A percentile compares a stretch with the other conserved stretches of the same genome.
Evolutionary conservation across 2,888 invertebrate species (phyloP).

Genomic region (Hypsopygia costalis): DNA sequence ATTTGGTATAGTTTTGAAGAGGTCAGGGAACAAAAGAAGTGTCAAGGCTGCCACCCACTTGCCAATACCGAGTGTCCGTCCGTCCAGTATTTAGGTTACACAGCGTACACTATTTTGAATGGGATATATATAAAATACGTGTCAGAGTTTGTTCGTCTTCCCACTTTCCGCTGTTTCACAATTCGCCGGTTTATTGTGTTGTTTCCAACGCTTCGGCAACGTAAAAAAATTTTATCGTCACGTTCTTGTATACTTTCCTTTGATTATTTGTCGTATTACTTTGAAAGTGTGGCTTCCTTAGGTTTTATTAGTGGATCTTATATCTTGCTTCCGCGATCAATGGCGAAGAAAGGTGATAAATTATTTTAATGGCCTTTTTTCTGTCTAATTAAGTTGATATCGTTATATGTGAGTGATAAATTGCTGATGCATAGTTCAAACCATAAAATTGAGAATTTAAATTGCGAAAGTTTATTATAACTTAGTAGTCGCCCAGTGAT

Average conservation of each 20-base stretch:
- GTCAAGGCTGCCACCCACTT: not conserved
- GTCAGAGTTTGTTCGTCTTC: constrained; percentile 27
- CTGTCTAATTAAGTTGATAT: no score
- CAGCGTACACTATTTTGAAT: constrained; percentile 37
- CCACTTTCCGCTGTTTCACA: constrained; percentile 50
- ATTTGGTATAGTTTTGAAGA: not conserved
- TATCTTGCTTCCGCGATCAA: not conserved
- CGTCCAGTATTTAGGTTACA: constrained; percentile 36
- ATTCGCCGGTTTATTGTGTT: constrained; percentile 26
- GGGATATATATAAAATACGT: constrained; percentile 45
- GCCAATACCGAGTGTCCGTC: not conserved
- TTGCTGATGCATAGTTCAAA: no score
- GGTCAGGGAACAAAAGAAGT: not conserved
- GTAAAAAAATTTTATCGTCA: not conserved
- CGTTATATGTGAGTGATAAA: no score
- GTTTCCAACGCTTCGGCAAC: not conserved
- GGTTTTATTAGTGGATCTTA: not conserved
- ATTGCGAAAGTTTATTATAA: no score
- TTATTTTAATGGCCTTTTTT: not conserved
- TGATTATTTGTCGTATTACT: not conserved
- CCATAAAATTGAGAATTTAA: no score
- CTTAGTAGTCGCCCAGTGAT: no score
- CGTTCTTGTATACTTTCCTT: not conserved
- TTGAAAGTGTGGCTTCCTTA: not conserved
- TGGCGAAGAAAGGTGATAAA: not conserved